A percentile compares a stretch with the other conserved stretches of the same genome.
These are phyloP conservation scores for Sinosuthora webbiana DNA, from an alignment of 2,113 vertebrate genomes.

Conservation along the genomic window DNA sequence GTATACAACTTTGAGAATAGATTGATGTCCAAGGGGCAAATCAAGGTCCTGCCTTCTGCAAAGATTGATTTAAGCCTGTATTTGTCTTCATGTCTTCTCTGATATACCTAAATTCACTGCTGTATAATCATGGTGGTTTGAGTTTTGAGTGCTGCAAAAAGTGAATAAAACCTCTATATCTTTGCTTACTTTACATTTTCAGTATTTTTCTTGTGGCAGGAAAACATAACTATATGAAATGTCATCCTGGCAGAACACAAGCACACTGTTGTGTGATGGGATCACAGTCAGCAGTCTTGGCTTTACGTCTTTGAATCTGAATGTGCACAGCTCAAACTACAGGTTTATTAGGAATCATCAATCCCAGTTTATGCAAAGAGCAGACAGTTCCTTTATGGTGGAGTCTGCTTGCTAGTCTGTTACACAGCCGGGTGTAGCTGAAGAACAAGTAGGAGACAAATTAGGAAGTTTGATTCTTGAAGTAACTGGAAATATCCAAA, in stretches of 20 bases:
- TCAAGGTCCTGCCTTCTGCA: not conserved
- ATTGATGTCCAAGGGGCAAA: not conserved
- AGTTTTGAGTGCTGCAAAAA: not conserved
- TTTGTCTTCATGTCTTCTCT: not conserved
- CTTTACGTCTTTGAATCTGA: not conserved
- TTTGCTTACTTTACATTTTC: not conserved
- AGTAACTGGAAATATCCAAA: not conserved
- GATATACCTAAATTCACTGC: not conserved
- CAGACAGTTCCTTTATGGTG: slow-evolving; percentile 37
- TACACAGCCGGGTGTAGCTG: slow-evolving; percentile 31
- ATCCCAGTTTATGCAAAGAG: slow-evolving; percentile 7
- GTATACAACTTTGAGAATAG: not conserved
- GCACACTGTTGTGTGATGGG: not conserved
- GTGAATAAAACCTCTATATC: not conserved
- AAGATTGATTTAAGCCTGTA: not conserved
- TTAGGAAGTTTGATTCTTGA: slow-evolving; percentile 4
- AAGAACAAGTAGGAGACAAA: slow-evolving; percentile 1
- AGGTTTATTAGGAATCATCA: slow-evolving; percentile 49
- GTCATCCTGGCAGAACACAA: not conserved
- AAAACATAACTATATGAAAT: not conserved
- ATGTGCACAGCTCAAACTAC: not conserved
- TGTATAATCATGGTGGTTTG: not conserved
- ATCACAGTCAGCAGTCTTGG: slow-evolving; percentile 19
- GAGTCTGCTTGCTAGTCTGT: slow-evolving; percentile 11
- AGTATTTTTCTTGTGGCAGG: not conserved